phyloP scores from a whole-genome alignment of 2,113 vertebrate species.

The Sinocyclocheilus anophthalmus region DNA sequence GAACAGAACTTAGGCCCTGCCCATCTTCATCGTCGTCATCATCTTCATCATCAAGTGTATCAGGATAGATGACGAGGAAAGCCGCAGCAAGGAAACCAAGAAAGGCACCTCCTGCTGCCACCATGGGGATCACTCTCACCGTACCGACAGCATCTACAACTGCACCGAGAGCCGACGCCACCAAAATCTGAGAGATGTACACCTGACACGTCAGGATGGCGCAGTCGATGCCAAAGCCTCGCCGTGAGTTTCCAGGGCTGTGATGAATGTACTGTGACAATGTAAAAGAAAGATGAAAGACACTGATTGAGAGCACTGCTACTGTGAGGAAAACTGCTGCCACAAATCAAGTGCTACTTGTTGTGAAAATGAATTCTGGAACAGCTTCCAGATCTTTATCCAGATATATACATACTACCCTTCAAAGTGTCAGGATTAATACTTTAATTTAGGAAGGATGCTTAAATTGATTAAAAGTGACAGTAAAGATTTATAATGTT shows the following conservation, averaged over 20 bases:
- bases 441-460: too few relatives aligned
- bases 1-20: constrained; percentile 25
- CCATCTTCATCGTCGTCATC: constrained; percentile 76
- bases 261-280: constrained; percentile 88
- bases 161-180: constrained; percentile 86
- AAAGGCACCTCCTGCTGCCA: constrained; percentile 91
- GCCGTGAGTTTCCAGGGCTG: constrained; percentile 89
- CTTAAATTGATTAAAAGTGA: too few relatives aligned
- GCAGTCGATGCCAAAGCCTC: constrained; percentile 97
- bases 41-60: constrained; percentile 63
- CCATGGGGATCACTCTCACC: constrained; percentile 87
- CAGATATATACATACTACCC: background rate
- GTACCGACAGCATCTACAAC: constrained; percentile 84
- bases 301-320: background rate
- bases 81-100: constrained; percentile 88
- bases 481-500: too few relatives aligned
- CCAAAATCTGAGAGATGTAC: constrained; percentile 96
- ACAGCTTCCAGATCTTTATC: constrained; percentile 17
- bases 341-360: background rate
- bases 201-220: constrained; percentile 96
- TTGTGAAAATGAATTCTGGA: background rate
- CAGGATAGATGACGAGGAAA: constrained; percentile 95
- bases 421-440: background rate
- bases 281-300: constrained; percentile 4
- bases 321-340: background rate